Conservation (phyloP, 2,888 invertebrate species). For the Corbicula japonica region DNA sequence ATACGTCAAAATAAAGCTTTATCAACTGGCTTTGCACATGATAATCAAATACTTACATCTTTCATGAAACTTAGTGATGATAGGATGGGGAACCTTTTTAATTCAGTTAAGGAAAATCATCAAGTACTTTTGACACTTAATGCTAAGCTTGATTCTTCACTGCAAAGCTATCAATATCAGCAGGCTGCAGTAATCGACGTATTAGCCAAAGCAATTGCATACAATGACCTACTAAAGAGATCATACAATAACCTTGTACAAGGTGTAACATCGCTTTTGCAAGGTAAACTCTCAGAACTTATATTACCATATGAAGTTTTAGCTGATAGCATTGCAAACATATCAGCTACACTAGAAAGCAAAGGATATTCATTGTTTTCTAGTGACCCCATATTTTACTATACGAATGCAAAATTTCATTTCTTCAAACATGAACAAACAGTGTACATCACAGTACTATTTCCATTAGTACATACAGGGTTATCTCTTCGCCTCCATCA, state of each 20-base stretch:
- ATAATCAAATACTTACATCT: conserved; percentile 28
- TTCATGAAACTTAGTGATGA: conserved; percentile 30
- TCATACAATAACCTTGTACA: background rate
- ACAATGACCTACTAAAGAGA: background rate
- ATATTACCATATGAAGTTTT: conserved; percentile 17
- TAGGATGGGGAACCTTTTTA: conserved; percentile 30
- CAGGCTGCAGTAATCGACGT: background rate
- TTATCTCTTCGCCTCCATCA: background rate
- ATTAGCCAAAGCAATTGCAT: background rate
- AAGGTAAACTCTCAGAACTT: conserved; percentile 26
- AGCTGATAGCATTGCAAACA: background rate
- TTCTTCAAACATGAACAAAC: background rate
- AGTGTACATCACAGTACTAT: conserved; percentile 21
- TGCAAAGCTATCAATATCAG: background rate
- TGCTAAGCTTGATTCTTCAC: background rate
- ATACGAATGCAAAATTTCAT: background rate
- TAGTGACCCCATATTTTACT: conserved; percentile 6
- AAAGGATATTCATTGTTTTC: conserved; percentile 16
- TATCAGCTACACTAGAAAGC: background rate
- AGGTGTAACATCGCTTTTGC: conserved; percentile 5
- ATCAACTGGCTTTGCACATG: conserved; percentile 16
- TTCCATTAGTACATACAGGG: conserved; percentile 11
- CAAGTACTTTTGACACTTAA: conserved; percentile 3
- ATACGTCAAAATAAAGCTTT: conserved; percentile 14
- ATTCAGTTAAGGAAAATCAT: conserved; percentile 29